Evolutionary conservation across 1,140 invertebrate genomes (phyloP), one percentile per base, ranked within the genome.

Genomic region (Microplitis mediator): DNA sequence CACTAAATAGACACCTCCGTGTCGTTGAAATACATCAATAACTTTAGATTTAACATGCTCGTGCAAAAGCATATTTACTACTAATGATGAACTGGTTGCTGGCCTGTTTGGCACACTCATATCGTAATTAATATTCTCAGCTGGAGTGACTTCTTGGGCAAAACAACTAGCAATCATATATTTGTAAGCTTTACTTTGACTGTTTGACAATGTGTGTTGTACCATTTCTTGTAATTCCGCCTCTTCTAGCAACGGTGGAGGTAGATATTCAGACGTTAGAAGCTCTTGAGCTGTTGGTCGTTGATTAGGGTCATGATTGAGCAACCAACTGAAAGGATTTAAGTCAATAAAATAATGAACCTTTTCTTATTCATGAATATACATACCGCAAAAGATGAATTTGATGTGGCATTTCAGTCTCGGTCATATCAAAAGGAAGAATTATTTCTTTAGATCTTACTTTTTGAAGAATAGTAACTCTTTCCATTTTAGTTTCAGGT

Each of bases 401-500:
- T 80, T 90, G 84, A 69, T 85, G 81, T 9, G 81, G 74, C 74
- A 84, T 86, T 31, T 87, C 77, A 31, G 82, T 74, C 66, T 89
- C 86, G 51, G 86, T 80, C 80, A 92, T 89, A 54, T 93, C 90
- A 4, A 87, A 77, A 16, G 93, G 93, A 50, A 97, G 89, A 16
- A 88, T 82, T 52, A 96, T 91, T 51, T 93, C 89, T 72, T 89
- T 87, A 4, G 83, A 87, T 45, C 96, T 84, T 16, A 98, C 78
- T 75, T 91, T 90, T 34, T 88, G 87, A 16, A 98, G 86, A 14
- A 97, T 89, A 79, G 92, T 91, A 35, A 93, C 91, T 73, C 97
- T 89, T 84, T 99, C 97, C 94, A 98, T 98, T 36, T 90, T 91
- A 0, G 97, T 98, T 1, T 85, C 83, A 31, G 97, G 87, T 58